These are phyloP conservation scores for Sitta europaea DNA, from an alignment of 2,113 vertebrate genomes.

Conservation along the genomic window DNA sequence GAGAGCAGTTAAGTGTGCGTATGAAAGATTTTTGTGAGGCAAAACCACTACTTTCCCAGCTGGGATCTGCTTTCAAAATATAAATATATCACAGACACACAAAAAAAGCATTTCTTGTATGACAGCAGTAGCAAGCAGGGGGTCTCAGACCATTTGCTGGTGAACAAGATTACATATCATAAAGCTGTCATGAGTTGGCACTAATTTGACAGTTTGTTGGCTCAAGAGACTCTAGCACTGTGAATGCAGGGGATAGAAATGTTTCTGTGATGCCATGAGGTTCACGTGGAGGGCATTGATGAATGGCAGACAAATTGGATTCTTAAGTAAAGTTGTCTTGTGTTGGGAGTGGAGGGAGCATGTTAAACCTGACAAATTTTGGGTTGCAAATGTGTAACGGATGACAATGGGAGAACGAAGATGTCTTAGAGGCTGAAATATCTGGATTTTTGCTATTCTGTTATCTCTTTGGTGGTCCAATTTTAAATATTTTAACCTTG, in stretches of 20 bases:
- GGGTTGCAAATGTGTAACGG: neutral
- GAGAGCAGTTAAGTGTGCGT: neutral
- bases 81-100: slow-evolving; percentile 24
- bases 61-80: slow-evolving; percentile 52
- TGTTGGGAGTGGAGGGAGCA: neutral
- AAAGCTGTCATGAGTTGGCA: slow-evolving; percentile 64
- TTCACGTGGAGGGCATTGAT: slow-evolving; percentile 26
- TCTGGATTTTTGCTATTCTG: neutral
- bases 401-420: neutral
- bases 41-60: slow-evolving; percentile 18
- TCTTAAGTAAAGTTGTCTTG: slow-evolving; percentile 37
- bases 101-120: slow-evolving; percentile 24
- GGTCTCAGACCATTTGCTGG: slow-evolving; percentile 63
- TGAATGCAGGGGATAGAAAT: slow-evolving; percentile 44
- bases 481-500: neutral
- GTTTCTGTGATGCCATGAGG: slow-evolving; percentile 43
- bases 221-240: slow-evolving; percentile 39
- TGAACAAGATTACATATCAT: slow-evolving; percentile 68
- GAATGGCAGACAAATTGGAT: slow-evolving; percentile 54
- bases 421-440: neutral
- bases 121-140: slow-evolving; percentile 59
- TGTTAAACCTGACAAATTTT: neutral
- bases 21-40: slow-evolving; percentile 1
- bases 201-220: slow-evolving; percentile 70
- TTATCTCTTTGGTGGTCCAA: neutral